These are phyloP conservation scores for Myiagra hebetior DNA, from an alignment of 2,113 vertebrate species.

Conservation along the genomic window DNA sequence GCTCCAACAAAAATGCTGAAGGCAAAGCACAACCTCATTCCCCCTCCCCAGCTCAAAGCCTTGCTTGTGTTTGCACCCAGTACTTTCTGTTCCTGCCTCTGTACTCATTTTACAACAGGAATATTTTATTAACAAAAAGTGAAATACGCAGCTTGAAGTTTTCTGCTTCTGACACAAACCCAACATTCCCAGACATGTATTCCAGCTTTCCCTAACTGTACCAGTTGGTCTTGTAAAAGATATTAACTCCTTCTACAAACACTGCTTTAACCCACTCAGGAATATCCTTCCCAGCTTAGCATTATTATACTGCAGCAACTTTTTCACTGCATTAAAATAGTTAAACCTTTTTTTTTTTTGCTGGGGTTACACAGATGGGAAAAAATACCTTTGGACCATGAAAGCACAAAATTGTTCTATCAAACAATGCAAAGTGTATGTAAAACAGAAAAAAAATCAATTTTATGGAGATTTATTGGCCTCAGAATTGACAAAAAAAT, in stretches of 20 bases:
- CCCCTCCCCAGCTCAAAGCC: background rate
- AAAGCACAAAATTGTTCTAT: background rate
- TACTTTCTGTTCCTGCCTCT: background rate
- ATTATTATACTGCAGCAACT: background rate
- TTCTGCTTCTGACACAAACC: background rate
- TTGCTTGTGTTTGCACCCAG: background rate
- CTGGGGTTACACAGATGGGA: background rate
- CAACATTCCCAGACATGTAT: background rate
- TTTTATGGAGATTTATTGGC: background rate
- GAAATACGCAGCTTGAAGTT: background rate
- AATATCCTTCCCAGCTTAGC: background rate
- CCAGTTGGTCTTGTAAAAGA: background rate
- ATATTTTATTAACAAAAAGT: background rate
- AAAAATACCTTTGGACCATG: background rate
- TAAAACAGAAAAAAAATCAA: background rate
- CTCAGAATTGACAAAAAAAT: slow-evolving; percentile 14
- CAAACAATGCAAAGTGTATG: background rate
- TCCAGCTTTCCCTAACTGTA: background rate
- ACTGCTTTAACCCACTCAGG: background rate
- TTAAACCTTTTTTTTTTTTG: background rate
- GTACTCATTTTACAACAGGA: background rate
- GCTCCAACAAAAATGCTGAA: background rate
- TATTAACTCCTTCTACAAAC: background rate
- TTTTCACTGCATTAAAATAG: background rate
- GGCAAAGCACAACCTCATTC: background rate